Conservation (phyloP, 2,797 vertebrate genomes). For the Corythornis leucogaster region DNA sequence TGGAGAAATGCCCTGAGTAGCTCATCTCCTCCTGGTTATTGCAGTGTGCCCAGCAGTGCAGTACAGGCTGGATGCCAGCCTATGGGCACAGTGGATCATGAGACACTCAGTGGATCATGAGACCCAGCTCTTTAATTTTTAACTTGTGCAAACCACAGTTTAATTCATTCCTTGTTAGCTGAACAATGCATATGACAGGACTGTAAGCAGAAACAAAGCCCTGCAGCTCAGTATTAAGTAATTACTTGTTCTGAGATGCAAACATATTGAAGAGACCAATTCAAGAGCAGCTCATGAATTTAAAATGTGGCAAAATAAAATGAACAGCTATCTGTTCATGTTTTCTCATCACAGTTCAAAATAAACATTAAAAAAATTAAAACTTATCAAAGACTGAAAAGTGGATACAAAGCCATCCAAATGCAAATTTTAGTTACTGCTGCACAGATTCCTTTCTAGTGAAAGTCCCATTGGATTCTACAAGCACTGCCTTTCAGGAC, state of each 20-base stretch:
- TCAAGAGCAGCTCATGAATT: not conserved
- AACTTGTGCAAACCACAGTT: not conserved
- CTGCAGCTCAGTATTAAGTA: not conserved
- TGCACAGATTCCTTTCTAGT: not conserved
- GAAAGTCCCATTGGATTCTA: not conserved
- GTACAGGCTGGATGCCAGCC: not conserved
- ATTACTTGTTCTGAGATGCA: not conserved
- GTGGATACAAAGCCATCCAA: not conserved
- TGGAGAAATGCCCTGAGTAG: not conserved
- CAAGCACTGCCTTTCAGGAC: not conserved
- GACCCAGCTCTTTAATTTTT: not conserved
- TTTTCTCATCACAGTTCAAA: not conserved
- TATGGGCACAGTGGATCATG: not conserved
- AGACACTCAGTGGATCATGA: not conserved
- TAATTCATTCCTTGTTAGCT: not conserved
- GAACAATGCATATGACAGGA: not conserved
- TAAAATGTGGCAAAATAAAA: not conserved
- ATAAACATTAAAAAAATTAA: not conserved
- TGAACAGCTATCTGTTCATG: not conserved
- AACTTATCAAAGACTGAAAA: not conserved
- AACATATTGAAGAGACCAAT: not conserved
- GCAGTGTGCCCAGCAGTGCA: no score
- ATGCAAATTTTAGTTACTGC: not conserved
- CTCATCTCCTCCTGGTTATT: accelerated
- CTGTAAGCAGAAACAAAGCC: not conserved